Evolutionary conservation across 2,113 vertebrate species (phyloP).

Genomic region (Spea multiplicata): DNA sequence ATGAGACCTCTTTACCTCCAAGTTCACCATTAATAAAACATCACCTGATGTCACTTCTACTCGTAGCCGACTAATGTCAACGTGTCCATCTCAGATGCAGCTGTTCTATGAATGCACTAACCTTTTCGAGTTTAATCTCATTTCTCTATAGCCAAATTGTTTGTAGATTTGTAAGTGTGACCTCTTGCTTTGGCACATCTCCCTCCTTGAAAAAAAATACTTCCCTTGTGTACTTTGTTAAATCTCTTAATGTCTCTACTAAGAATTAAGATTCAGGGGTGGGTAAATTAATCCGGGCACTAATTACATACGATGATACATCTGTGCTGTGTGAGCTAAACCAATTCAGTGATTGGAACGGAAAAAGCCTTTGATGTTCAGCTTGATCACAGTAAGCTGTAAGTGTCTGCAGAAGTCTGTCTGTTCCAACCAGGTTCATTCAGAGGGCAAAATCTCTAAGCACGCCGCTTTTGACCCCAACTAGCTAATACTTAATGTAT

Average conservation of each 20-base stretch:
- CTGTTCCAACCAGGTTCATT: slow-evolving; percentile 67
- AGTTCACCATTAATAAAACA: too few species aligned
- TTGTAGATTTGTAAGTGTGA: too few species aligned
- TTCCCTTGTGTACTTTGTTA: not conserved
- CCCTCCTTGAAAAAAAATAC: not conserved
- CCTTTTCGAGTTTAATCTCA: too few species aligned
- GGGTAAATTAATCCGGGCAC: slow-evolving; percentile 47
- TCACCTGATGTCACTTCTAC: too few species aligned
- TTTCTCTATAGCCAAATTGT: too few species aligned
- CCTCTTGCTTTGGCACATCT: not conserved
- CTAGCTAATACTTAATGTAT: slow-evolving; percentile 70
- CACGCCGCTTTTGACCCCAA: slow-evolving; percentile 64
- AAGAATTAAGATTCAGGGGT: slow-evolving; percentile 15
- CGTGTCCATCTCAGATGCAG: too few species aligned
- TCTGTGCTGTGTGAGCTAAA: slow-evolving; percentile 58
- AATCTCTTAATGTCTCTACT: slow-evolving; percentile 19
- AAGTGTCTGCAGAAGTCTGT: slow-evolving; percentile 57
- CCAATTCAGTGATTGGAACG: slow-evolving; percentile 37
- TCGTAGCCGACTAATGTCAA: too few species aligned
- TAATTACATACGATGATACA: slow-evolving; percentile 60
- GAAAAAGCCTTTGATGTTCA: slow-evolving; percentile 57
- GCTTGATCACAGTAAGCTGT: slow-evolving; percentile 55
- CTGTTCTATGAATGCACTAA: too few species aligned
- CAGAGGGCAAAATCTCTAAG: slow-evolving; percentile 70
- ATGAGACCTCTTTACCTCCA: too few species aligned